A percentile compares a stretch with the other conserved stretches of the same genome.
These are phyloP conservation scores for Macheiramphus alcinus DNA, from an alignment of 2,113 vertebrate species.

Conservation along the genomic window DNA sequence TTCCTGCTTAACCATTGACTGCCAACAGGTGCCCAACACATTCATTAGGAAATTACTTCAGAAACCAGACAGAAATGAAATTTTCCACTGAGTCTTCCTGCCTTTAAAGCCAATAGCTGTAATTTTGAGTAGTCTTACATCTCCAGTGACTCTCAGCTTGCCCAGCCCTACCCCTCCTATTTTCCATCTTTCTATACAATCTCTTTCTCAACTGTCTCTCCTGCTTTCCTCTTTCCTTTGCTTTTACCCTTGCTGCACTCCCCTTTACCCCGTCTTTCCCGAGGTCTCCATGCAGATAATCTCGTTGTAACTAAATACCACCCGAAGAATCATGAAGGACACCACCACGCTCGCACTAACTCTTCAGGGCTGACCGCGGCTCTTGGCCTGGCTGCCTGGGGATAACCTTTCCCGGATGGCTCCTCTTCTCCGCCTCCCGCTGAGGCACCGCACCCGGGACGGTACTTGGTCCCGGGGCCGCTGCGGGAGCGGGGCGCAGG, in stretches of 20 bases:
- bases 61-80: background rate
- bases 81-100: background rate
- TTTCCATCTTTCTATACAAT: background rate
- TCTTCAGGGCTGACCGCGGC: rapidly evolving
- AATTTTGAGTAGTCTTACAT: background rate
- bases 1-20: background rate
- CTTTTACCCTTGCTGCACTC: background rate
- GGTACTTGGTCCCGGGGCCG: background rate
- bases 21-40: background rate
- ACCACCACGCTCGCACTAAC: background rate
- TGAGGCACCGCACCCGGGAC: background rate
- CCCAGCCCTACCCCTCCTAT: background rate
- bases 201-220: background rate
- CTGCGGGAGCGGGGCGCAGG: background rate
- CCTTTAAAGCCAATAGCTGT: background rate
- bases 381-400: background rate
- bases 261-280: background rate
- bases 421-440: background rate
- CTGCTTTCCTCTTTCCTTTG: background rate
- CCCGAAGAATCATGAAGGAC: background rate
- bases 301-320: background rate
- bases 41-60: background rate
- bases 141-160: background rate
- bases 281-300: background rate
- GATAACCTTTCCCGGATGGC: rapidly evolving